Base-by-base conservation (phyloP, 2,888 invertebrate genomes). In the Erebia aethiops region DNA sequence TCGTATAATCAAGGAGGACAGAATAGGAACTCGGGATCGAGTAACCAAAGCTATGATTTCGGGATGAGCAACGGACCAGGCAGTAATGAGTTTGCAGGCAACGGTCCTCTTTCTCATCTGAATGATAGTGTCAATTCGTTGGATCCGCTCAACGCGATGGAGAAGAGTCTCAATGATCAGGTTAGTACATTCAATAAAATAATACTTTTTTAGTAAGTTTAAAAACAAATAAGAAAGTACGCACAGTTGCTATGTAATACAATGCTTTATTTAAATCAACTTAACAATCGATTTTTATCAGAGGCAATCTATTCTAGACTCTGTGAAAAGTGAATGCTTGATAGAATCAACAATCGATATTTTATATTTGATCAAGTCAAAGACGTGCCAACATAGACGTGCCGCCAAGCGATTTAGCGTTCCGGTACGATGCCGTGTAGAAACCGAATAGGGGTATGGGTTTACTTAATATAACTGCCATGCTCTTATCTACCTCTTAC, bases 111-210 rank as follows among this genome's bases (percentile, higher is more conserved):
- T 72, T 96, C 97, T 46, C 97, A 97, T 87, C 93, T 98, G 71
- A 97, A 96, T 83, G 98, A 98, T 77, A 97, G 97, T 21, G 97
- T 97, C 72, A 97, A 97, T 84, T 97, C 97, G n/a, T 93, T 98
- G 77, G 98, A 98, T 90, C 98, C 98, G 61, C 94, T 98, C 9
- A 98, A 98, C 84, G 98, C 98, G 66, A 98, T 98, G 97, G 98
- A 98, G 86, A 98, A 98, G 87, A 97, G 97, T 80, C 94, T 98
- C 67, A 97, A 96, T 85, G 98, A 98, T 90, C 98, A 98, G 96
- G 97, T 97, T 92, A 84, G 85, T 69, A 64, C 49, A 58, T 13
- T 54, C 54, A 52, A 51, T 51, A 11, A 7, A 1, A 51, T 51
- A 41, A 26, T 1, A 35, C 26, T 14, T 58, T 2, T 58, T 58